phyloP scores from a whole-genome alignment of 2,888 invertebrate genomes.

The Drepana falcataria region DNA sequence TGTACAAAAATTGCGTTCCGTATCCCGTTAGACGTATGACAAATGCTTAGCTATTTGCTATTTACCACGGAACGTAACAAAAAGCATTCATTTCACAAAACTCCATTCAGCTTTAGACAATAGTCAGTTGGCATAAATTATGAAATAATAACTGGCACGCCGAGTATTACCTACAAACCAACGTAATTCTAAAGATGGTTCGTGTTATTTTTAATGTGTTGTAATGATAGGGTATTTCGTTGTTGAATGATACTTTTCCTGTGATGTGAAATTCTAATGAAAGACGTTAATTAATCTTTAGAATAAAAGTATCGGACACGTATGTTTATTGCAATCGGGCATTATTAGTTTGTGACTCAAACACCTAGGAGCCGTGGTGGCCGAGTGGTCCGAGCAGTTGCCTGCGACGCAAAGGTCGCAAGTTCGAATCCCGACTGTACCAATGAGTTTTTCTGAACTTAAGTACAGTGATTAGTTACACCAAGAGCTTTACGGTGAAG shows the following conservation, averaged over 20 bases:
- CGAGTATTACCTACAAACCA: not conserved
- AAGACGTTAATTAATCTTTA: not conserved
- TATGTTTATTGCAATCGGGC: no score
- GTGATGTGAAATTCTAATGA: not conserved
- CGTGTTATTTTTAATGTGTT: constrained; percentile 2
- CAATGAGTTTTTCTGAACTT: no score
- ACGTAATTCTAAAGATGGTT: constrained; percentile 1
- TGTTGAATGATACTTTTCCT: not conserved
- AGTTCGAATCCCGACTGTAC: no score
- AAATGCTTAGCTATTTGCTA: not conserved
- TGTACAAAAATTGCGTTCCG: not conserved
- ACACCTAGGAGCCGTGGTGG: no score
- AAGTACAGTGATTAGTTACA: no score
- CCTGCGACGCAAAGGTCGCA: no score
- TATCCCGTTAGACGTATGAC: not conserved
- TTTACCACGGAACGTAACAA: not conserved
- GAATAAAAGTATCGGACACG: no score
- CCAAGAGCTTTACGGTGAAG: no score
- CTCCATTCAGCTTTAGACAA: constrained; percentile 3
- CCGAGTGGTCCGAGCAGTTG: no score
- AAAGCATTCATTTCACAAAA: constrained; percentile 2
- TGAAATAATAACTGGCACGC: constrained; percentile 3
- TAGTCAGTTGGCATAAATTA: constrained; percentile 1
- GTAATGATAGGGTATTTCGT: constrained; percentile 3
- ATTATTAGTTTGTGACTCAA: no score